Evolutionary conservation across 2,888 invertebrate genomes (phyloP).

Genomic region (Phasia obesa): DNA sequence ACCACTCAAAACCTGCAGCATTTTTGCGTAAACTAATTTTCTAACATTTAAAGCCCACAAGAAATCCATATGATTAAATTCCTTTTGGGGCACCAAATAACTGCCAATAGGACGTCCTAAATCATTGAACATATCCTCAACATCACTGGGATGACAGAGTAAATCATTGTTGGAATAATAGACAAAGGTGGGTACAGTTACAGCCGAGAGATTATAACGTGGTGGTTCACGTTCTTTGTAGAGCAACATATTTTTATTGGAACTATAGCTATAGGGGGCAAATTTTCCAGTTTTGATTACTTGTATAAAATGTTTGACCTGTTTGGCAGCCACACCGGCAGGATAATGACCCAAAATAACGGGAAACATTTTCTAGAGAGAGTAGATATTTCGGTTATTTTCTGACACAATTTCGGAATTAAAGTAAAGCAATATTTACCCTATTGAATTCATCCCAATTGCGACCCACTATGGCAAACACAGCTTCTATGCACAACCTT

Average conservation of each 20-base stretch:
- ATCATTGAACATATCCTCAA: conserved; percentile 78
- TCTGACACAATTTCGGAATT: too few relatives aligned
- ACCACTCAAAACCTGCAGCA: conserved; percentile 77
- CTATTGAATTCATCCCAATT: conserved; percentile 81
- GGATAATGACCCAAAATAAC: conserved; percentile 86
- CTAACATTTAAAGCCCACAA: conserved; percentile 85
- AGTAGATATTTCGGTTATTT: background rate
- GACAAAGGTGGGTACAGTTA: conserved; percentile 84
- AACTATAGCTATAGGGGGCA: conserved; percentile 85
- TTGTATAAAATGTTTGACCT: conserved; percentile 85
- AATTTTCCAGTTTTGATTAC: conserved; percentile 81
- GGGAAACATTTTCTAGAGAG: conserved; percentile 84
- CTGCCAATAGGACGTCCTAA: conserved; percentile 81
- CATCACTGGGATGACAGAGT: conserved; percentile 83
- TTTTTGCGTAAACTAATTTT: conserved; percentile 83
- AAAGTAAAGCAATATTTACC: conserved; percentile 70
- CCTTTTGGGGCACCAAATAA: conserved; percentile 83
- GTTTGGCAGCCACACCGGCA: conserved; percentile 85
- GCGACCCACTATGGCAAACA: conserved; percentile 80
- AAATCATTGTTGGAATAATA: conserved; percentile 85
- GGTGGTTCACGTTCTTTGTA: conserved; percentile 84
- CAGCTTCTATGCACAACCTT: conserved; percentile 80
- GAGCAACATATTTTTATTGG: conserved; percentile 81
- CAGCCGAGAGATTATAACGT: conserved; percentile 83
- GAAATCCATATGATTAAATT: conserved; percentile 87